Evolutionary conservation across 2,797 vertebrate species (phyloP).

Genomic region (Anas flavirostris): DNA sequence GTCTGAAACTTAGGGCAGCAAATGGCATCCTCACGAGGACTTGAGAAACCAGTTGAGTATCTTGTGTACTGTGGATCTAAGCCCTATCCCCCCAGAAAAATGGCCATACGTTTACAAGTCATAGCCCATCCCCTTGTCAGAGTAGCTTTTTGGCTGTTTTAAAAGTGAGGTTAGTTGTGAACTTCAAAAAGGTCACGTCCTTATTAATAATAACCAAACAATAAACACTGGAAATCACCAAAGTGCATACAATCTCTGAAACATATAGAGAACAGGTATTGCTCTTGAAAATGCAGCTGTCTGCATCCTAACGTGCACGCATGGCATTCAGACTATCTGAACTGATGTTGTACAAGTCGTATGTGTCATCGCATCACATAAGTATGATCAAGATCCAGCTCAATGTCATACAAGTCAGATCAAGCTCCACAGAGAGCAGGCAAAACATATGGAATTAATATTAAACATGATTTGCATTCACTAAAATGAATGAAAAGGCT

Average conservation of each 20-base stretch:
- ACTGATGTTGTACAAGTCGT: no score
- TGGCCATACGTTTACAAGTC: background rate
- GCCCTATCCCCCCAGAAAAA: background rate
- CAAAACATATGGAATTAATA: background rate
- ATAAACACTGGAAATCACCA: background rate
- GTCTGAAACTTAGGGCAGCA: background rate
- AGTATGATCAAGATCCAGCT: background rate
- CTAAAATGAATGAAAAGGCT: background rate
- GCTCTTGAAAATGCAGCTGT: background rate
- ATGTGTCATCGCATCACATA: background rate
- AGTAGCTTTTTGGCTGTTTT: background rate
- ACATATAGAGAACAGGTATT: background rate
- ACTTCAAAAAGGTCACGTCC: background rate
- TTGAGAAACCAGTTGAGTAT: background rate
- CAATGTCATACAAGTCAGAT: background rate
- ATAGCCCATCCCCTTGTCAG: background rate
- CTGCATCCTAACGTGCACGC: fast-evolving
- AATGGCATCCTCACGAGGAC: background rate
- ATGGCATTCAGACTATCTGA: background rate
- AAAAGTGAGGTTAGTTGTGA: background rate
- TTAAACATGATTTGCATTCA: background rate
- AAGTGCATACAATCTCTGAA: background rate
- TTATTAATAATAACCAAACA: background rate
- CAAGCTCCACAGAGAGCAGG: background rate
- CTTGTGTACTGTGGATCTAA: background rate